Conservation (phyloP, 1,140 invertebrate species). For the Nephila pilipes region DNA sequence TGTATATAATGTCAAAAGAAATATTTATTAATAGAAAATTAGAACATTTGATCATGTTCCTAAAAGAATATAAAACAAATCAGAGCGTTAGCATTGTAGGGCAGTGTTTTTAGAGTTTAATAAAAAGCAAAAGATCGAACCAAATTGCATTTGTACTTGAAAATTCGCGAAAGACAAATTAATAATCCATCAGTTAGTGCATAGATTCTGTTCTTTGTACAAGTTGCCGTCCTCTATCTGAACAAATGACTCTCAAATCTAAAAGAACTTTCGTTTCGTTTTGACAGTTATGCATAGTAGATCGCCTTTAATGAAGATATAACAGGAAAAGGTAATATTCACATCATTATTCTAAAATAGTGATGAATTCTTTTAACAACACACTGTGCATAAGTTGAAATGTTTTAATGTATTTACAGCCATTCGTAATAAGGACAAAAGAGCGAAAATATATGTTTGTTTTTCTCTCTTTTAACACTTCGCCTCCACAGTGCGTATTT, state of each 20-base stretch:
- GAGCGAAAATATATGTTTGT: conserved; percentile 24
- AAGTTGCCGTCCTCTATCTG: background rate
- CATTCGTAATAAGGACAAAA: background rate
- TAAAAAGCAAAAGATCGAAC: background rate
- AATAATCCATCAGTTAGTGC: background rate
- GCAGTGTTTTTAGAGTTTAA: background rate
- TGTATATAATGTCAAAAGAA: too few relatives aligned
- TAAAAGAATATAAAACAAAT: too few relatives aligned
- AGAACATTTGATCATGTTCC: too few relatives aligned
- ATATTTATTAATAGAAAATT: too few relatives aligned
- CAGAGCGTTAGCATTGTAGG: background rate
- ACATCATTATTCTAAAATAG: conserved; percentile 36
- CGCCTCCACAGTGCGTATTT: background rate
- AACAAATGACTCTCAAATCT: background rate
- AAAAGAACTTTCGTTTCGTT: background rate
- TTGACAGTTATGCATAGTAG: background rate
- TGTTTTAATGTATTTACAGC: conserved; percentile 35
- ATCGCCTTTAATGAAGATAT: background rate
- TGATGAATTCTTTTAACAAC: conserved; percentile 20
- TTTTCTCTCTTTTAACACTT: background rate
- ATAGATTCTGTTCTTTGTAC: background rate
- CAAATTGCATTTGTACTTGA: background rate
- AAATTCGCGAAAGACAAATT: background rate
- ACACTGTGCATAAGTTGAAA: conserved; percentile 51
- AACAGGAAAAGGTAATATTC: conserved; percentile 18